Percentiles rank a stretch among this genome's conserved stretches.
Evolutionary conservation across 1,140 invertebrate genomes (phyloP).

Genomic region (Chrysoperla carnea): DNA sequence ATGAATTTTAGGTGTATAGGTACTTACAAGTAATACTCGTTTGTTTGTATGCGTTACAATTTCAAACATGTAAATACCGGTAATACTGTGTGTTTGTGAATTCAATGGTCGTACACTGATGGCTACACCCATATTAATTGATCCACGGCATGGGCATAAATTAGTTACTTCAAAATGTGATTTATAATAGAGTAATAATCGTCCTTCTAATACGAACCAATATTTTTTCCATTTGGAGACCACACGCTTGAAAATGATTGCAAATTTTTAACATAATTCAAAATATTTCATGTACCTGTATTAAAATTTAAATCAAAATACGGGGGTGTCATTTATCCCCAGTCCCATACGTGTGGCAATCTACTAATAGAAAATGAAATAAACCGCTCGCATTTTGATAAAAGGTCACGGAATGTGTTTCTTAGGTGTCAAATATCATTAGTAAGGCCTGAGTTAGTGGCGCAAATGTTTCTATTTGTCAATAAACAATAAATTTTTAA

Average conservation of each 20-base stretch:
- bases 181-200: conserved; percentile 30
- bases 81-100: conserved; percentile 6
- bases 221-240: conserved; percentile 28
- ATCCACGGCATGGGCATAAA: conserved; percentile 29
- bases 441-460: no score
- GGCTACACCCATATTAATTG: conserved; percentile 25
- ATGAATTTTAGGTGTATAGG: not conserved
- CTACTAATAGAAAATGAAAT: conserved; percentile 1
- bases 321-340: no score
- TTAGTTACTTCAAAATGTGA: conserved; percentile 29
- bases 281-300: no score
- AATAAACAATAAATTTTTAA: no score
- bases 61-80: conserved; percentile 16
- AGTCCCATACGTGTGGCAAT: no score
- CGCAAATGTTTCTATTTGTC: no score
- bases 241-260: conserved; percentile 18
- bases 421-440: no score
- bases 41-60: conserved; percentile 25
- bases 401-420: no score
- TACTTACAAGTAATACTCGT: conserved; percentile 26
- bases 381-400: no score
- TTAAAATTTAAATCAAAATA: no score
- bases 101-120: not conserved
- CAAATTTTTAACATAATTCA: no score
- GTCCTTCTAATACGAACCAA: conserved; percentile 34